Evolutionary conservation across 1,140 invertebrate species (phyloP), one percentile per base, ranked within the genome.

Genomic region (Phymorhynchus buccinoides): DNA sequence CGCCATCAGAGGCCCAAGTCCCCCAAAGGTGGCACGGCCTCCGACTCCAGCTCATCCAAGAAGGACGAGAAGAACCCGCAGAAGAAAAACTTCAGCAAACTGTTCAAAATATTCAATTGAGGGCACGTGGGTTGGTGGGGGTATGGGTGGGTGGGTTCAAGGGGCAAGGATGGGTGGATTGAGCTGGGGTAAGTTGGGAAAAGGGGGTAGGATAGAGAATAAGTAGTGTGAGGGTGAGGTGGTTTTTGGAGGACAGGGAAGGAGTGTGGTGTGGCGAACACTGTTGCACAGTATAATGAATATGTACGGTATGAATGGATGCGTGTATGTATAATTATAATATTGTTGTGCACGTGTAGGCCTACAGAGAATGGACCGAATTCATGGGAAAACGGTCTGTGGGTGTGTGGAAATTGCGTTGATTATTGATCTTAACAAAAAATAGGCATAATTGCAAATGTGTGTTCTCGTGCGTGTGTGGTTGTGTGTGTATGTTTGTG

Each of bases 51-150:
- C 16, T 18, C 83, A 9, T 90, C 90, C 14, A 89, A 90, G 75
- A 91, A 91, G 77, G 90, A 91, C 42, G 90, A 90, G 27, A 91
- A 90, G 79, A 80, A 83, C 80, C 84, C 87, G 56, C 86, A 86
- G n/a, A 92, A 92, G 86, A 92, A 92, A 85, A 90, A 88, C 80
- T 91, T 92, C 68, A 92, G 91, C 80, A 92, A 92, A 89, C 90
- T 90, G 85, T 92, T 92, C 80, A 92, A 92, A 83, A 92, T 92
- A 86, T 92, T 92, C 84, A 92, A 92, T 85, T 92, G 80, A 37
- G 3, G 35, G 71, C 22, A 22, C n/a, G 7, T n/a, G 66, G 41
- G 68, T 6, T 73, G 62, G 35, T 18, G 48, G 0, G 42, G 56
- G 79, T 4, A 39, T 48, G 39, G 30, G 78, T 42, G 42, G 32